These are phyloP conservation scores for Frieseomelitta varia DNA, from an alignment of 1,140 invertebrate genomes.

Conservation along the genomic window DNA sequence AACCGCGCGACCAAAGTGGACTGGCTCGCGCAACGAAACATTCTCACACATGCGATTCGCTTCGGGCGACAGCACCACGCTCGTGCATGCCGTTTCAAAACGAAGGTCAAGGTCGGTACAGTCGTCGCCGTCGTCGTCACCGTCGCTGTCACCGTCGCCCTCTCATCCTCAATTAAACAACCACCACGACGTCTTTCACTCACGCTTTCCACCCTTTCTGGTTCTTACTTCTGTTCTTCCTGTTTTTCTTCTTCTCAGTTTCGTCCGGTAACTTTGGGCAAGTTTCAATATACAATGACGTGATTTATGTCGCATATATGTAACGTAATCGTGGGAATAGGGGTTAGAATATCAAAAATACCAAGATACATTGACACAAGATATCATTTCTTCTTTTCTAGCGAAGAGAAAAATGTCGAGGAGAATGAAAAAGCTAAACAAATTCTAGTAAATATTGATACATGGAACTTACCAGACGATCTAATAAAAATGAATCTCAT, in stretches of 20 bases:
- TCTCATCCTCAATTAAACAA: not conserved
- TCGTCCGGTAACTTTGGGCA: not conserved
- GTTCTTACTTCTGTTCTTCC: no score
- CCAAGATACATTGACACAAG: not conserved
- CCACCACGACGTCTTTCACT: not conserved
- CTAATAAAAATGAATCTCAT: not conserved
- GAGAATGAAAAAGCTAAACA: not conserved
- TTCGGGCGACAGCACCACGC: conserved; percentile 61
- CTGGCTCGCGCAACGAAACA: conserved; percentile 58
- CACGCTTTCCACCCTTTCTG: not conserved
- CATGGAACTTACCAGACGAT: not conserved
- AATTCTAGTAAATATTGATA: not conserved
- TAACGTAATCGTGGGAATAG: not conserved
- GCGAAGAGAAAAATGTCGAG: no score
- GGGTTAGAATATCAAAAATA: not conserved
- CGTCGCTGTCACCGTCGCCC: not conserved
- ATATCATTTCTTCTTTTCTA: no score
- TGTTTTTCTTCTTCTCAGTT: not conserved
- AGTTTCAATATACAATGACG: no score
- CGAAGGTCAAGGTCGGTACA: conserved; percentile 73
- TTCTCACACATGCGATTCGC: conserved; percentile 65
- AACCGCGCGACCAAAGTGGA: conserved; percentile 47
- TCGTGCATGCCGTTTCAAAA: conserved; percentile 53
- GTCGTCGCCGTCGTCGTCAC: conserved; percentile 36
- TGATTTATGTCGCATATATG: not conserved